Evolutionary conservation across 1,140 invertebrate species (phyloP), one percentile per base, ranked within the genome.

Genomic region (Orchesella cincta): DNA sequence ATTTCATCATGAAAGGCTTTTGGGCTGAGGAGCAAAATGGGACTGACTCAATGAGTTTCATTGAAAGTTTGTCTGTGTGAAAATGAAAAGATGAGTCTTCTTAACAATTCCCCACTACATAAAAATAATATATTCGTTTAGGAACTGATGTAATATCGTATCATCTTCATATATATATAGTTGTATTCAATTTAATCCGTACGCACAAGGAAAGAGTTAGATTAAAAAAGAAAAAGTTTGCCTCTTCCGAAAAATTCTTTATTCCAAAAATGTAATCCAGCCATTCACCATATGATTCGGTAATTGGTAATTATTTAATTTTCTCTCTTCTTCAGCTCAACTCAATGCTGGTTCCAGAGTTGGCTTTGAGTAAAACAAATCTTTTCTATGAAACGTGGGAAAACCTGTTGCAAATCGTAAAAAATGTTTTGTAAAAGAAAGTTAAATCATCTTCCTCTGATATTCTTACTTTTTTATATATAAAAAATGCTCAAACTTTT

Each of bases 21-120:
- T 31, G 8, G 29, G 3, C 62, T 23, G 29, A 31, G 5, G 26
- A 33, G 33, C 26, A 67, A 67, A 67, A 67, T 67, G 62, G 31
- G 23, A 67, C 62, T 67, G 62, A 57, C 52, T 57, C 26, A 67
- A 67, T 67, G 62, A 29, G 33, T 67, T 67, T 23, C 62, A 67
- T 67, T 67, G 62, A 67, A 33, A 67, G 26, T n/a, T 62, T 62
- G 39, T 12, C 16, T 67, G 2, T 33, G 62, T 67, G 31, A 67
- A 67, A 67, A 67, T 67, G 62, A 67, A 67, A 31, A 29, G 33
- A 67, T 31, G 8, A 67, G 8, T 12, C 23, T 26, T 57, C 12
- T 23, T 23, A 18, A 26, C 14, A 26, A 57, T 12, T 18, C n/a
- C 3, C n/a, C n/a, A 18, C 12, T 18, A 14, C 12, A 57, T 14